Evolutionary conservation across 1,140 invertebrate species (phyloP).

Genomic region (Drosophila persimilis): DNA sequence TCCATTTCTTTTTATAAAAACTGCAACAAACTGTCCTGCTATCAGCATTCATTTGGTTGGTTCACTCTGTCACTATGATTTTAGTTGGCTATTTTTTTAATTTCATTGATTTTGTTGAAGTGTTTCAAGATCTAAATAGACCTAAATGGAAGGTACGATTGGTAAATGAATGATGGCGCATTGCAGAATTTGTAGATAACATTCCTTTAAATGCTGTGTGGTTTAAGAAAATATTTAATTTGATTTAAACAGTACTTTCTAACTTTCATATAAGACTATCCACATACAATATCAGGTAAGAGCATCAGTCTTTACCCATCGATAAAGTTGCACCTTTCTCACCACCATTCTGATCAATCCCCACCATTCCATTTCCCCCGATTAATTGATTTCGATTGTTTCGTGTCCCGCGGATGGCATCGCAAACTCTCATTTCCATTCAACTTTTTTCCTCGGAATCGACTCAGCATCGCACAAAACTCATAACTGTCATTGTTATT

Average conservation of each 20-base stretch:
- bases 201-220: no score
- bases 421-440: slow-evolving; percentile 7
- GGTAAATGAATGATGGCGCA: no score
- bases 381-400: slow-evolving; percentile 38
- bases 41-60: background rate
- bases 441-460: slow-evolving; percentile 16
- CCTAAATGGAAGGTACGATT: no score
- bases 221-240: background rate
- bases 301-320: background rate
- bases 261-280: background rate
- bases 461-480: slow-evolving; percentile 22
- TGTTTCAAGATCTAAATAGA: background rate
- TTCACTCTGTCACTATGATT: background rate
- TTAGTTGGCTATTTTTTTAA: no score
- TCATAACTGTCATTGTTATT: slow-evolving; percentile 58
- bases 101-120: background rate
- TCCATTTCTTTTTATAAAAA: slow-evolving; percentile 24
- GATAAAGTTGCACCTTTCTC: no score
- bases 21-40: slow-evolving; percentile 26
- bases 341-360: background rate
- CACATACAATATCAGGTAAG: background rate
- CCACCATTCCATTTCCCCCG: background rate
- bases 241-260: background rate
- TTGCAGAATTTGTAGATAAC: no score
- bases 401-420: no score